Conservation (phyloP, 2,113 vertebrate species). For the Trochalopteron elliotii region DNA sequence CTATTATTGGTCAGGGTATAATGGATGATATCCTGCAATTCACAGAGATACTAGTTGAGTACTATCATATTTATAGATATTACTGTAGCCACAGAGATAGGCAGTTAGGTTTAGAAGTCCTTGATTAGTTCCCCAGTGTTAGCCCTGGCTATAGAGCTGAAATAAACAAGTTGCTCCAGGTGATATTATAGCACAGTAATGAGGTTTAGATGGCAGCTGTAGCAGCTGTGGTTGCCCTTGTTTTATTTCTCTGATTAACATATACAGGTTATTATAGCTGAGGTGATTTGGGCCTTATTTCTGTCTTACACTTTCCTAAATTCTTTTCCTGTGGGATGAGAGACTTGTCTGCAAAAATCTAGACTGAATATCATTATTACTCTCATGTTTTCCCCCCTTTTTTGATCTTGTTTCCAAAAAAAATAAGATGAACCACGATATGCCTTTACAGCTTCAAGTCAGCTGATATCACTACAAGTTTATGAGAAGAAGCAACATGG, state of each 20-base stretch:
- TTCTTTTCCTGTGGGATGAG: background rate
- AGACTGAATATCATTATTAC: background rate
- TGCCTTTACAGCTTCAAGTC: background rate
- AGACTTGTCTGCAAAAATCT: background rate
- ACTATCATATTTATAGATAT: slow-evolving; percentile 19
- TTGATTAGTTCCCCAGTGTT: slow-evolving; percentile 41
- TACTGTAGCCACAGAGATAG: background rate
- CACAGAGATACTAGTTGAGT: background rate
- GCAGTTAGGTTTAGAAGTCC: slow-evolving; percentile 16
- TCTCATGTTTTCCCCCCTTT: background rate
- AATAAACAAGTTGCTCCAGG: slow-evolving; percentile 23
- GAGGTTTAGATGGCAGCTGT: background rate
- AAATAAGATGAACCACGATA: background rate
- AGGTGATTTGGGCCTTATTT: background rate
- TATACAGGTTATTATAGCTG: background rate
- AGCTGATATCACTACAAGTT: background rate
- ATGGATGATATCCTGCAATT: background rate
- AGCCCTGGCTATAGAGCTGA: background rate
- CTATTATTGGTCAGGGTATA: background rate
- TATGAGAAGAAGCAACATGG: background rate
- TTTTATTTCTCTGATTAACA: slow-evolving; percentile 22
- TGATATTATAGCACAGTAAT: background rate
- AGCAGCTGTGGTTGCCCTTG: background rate
- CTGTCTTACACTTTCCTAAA: background rate
- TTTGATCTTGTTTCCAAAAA: background rate